These are phyloP conservation scores for Mimas tiliae DNA, from an alignment of 2,888 invertebrate genomes.

Conservation along the genomic window DNA sequence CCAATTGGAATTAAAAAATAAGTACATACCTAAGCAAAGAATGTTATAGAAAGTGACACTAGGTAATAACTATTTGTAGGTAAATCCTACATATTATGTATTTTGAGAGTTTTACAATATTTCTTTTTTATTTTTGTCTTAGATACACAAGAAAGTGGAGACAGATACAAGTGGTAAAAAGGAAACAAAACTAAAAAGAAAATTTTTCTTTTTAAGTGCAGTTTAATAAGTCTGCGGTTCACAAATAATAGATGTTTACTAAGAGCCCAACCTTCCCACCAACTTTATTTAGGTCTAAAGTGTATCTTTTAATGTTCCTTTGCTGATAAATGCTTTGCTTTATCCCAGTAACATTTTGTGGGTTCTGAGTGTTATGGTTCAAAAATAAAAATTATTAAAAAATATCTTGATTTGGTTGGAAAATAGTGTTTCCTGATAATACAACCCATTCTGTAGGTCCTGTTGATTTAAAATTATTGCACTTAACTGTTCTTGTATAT, in stretches of 20 bases:
- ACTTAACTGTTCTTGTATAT: no score
- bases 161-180: neutral
- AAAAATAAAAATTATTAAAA: no score
- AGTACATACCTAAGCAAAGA: no score
- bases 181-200: constrained; percentile 4
- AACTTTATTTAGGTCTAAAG: neutral
- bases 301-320: constrained; percentile 15
- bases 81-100: no score
- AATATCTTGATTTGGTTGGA: neutral
- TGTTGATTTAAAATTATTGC: no score
- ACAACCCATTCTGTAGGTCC: neutral
- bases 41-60: no score
- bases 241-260: constrained; percentile 1
- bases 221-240: constrained; percentile 3
- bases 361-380: neutral
- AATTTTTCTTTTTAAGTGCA: constrained; percentile 24
- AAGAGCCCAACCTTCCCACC: neutral
- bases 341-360: neutral
- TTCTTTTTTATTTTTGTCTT: neutral
- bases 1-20: no score
- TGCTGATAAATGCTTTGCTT: constrained; percentile 2
- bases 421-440: no score
- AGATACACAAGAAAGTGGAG: neutral
- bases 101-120: no score
- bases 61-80: no score